Conservation (phyloP, 2,888 invertebrate species). For the Bibio marci region DNA sequence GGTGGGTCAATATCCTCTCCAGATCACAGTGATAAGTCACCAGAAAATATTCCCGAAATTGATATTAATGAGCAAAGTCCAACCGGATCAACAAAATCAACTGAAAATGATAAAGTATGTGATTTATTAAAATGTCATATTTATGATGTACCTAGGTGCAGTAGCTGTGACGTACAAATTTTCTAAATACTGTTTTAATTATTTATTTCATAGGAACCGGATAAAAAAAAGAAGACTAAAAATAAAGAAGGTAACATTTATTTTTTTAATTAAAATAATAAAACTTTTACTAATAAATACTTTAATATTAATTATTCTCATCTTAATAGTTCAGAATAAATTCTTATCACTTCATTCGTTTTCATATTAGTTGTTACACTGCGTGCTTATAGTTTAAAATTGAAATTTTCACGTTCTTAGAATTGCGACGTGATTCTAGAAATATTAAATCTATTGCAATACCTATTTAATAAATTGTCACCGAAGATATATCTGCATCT, state of each 20-base stretch:
- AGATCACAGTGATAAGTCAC: slow-evolving; percentile 32
- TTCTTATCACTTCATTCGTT: too few relatives aligned
- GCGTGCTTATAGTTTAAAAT: too few relatives aligned
- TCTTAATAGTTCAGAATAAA: too few relatives aligned
- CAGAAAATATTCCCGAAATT: slow-evolving; percentile 28
- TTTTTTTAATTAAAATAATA: background rate
- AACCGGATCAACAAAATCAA: slow-evolving; percentile 32
- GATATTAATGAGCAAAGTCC: slow-evolving; percentile 30
- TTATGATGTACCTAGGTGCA: background rate
- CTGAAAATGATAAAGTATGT: slow-evolving; percentile 25
- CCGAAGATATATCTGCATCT: too few relatives aligned
- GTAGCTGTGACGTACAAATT: background rate
- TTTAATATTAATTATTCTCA: too few relatives aligned
- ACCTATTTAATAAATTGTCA: too few relatives aligned
- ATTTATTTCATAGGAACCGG: background rate
- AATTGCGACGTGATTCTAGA: too few relatives aligned
- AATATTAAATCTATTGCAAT: too few relatives aligned
- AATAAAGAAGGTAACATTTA: background rate
- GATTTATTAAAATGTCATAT: background rate
- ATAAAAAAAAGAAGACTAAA: background rate
- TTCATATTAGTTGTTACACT: too few relatives aligned
- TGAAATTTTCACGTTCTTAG: too few relatives aligned
- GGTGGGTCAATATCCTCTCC: slow-evolving; percentile 21
- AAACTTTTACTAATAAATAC: too few relatives aligned
- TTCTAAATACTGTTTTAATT: background rate